Base-by-base conservation (phyloP, 2,888 invertebrate species). In the Melinaea marsaeus region DNA sequence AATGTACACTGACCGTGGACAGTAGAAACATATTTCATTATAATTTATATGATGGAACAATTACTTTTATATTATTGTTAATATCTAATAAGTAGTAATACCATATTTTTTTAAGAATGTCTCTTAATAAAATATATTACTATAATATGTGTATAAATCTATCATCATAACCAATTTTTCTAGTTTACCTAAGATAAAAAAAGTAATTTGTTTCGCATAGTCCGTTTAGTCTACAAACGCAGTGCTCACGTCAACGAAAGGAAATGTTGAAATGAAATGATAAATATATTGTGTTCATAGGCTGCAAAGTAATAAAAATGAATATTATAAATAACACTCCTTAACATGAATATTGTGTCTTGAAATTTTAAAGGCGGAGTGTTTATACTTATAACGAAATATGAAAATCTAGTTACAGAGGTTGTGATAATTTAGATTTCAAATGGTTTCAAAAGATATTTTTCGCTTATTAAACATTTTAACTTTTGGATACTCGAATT, bases 181-280 rank as follows among this genome's bases (percentile, higher is more conserved):
- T 42, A 42, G 7, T 42, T 42, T 42, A 42, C 9, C 42, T 42
- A 42, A 42, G 7, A 42, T 42, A 42, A 42, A 42, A 9, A 11
- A 9, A 42, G 42, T 11, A 9, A 42, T 62, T 60, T 62, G 37
- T 78, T 78, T 78, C 77, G 78, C 77, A 76, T 77, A 75, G 75
- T 75, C 75, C 74, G 74, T 72, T 72, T 75, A 76, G 74, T 75
- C 75, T 74, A 79, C 75, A 79, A 77, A 76, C 73, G 74, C 72
- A 65, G 68, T 71, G 70, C 69, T 73, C 42, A 9, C 42, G 42
- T 42, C 42, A 9, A 42, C 42, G 22, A 22, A 1, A 22, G 22
- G 22, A 22, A 22, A 22, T 22, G 22, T 22, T 22, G 22, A 22
- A 22, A 22, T 22, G 22, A 22, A 22, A 22, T 22, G 1, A 71